These are phyloP conservation scores for Dicyrtomina minuta DNA, from an alignment of 2,888 invertebrate genomes.

Conservation along the genomic window DNA sequence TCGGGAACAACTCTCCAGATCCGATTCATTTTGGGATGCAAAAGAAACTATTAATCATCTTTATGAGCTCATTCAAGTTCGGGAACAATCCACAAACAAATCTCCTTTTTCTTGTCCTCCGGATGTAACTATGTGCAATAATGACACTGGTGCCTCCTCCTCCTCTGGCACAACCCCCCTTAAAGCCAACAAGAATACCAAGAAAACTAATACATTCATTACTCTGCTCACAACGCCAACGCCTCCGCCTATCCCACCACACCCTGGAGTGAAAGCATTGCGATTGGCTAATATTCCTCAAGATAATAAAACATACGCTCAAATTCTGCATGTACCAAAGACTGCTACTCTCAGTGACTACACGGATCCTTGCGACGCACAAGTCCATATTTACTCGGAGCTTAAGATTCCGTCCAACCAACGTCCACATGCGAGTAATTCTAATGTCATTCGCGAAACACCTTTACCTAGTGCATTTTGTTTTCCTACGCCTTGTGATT, in stretches of 20 bases:
- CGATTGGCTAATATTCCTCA: neutral
- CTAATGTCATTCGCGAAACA: conserved; percentile 64
- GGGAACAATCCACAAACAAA: conserved; percentile 37
- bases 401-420: conserved; percentile 24
- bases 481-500: conserved; percentile 47
- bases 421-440: neutral
- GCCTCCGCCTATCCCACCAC: neutral
- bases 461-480: conserved; percentile 53
- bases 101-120: conserved; percentile 50
- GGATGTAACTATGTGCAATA: conserved; percentile 52
- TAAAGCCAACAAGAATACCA: conserved; percentile 51
- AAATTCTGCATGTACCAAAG: conserved; percentile 42
- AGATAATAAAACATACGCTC: conserved; percentile 38
- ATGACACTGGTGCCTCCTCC: conserved; percentile 55
- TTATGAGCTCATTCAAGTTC: conserved; percentile 64
- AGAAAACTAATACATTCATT: neutral
- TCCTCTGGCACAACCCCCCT: conserved; percentile 54
- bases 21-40: conserved; percentile 71
- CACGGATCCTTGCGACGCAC: conserved; percentile 57
- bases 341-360: conserved; percentile 57
- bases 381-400: conserved; percentile 52
- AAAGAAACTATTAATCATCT: conserved; percentile 75
- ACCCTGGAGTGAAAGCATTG: neutral
- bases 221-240: neutral
- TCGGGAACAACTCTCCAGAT: conserved; percentile 69